Conservation (phyloP, 2,113 vertebrate genomes). For the Mesocricetus auratus region DNA sequence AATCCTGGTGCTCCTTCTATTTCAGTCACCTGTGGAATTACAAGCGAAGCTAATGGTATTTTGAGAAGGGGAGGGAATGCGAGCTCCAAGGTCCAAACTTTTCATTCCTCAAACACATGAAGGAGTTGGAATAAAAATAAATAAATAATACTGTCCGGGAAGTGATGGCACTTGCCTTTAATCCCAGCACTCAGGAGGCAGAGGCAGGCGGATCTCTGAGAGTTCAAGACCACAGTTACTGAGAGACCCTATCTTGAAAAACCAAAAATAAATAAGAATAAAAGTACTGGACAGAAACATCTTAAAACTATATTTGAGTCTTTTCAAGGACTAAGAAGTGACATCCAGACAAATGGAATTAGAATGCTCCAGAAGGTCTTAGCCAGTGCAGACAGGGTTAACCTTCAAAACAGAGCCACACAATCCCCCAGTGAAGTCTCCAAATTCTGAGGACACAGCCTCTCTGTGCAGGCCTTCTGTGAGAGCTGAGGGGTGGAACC, state of each 20-base stretch:
- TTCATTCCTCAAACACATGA: background rate
- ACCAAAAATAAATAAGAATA: background rate
- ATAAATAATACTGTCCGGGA: too few relatives aligned
- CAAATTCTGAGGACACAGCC: background rate
- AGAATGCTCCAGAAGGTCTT: background rate
- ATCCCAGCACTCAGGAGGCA: too few relatives aligned
- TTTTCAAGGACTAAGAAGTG: constrained; percentile 24
- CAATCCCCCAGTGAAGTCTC: background rate
- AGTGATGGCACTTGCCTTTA: too few relatives aligned
- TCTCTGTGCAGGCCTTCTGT: background rate
- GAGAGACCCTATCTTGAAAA: too few relatives aligned
- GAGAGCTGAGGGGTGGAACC: background rate
- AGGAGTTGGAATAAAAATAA: background rate
- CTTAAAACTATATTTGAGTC: constrained; percentile 18
- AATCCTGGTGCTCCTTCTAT: background rate
- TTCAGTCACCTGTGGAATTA: background rate
- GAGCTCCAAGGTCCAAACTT: background rate
- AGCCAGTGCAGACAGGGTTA: background rate
- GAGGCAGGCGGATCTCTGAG: too few relatives aligned
- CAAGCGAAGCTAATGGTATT: background rate
- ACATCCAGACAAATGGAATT: background rate
- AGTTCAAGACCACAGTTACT: too few relatives aligned
- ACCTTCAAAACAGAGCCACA: background rate
- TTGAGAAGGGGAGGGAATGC: too few relatives aligned
- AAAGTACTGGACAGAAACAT: background rate